A percentile compares a stretch with the other conserved stretches of the same genome.
These are phyloP conservation scores for Nasonia oneida DNA, from an alignment of 2,888 invertebrate genomes.

Conservation along the genomic window DNA sequence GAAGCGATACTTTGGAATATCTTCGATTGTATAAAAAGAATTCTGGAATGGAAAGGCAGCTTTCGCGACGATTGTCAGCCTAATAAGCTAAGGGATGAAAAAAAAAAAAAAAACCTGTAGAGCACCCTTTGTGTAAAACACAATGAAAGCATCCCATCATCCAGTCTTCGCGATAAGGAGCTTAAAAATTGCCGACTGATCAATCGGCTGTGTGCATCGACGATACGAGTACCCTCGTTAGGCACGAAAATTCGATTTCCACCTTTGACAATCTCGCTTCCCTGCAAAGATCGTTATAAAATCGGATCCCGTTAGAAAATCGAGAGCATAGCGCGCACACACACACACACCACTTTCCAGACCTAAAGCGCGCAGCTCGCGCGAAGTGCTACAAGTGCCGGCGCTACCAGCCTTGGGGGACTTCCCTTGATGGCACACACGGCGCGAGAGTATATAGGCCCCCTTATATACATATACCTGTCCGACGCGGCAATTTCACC, in stretches of 20 bases:
- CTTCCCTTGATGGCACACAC: slow-evolving; percentile 66
- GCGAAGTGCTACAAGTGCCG: slow-evolving; percentile 72
- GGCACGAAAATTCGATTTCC: too few species aligned
- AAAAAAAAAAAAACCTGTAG: too few species aligned
- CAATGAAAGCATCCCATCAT: slow-evolving; percentile 16
- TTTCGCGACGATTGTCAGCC: too few species aligned
- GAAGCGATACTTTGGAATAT: too few species aligned
- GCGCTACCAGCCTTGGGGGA: slow-evolving; percentile 68
- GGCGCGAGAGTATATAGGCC: not conserved
- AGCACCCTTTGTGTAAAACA: too few species aligned
- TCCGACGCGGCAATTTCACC: not conserved
- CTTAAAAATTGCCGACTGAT: not conserved
- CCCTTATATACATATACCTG: not conserved
- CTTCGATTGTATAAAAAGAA: too few species aligned
- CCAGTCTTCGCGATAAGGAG: not conserved
- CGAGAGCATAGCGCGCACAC: not conserved
- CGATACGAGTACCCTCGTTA: too few species aligned
- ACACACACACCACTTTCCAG: not conserved
- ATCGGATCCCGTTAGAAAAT: slow-evolving; percentile 27
- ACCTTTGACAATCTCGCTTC: too few species aligned
- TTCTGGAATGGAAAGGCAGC: too few species aligned
- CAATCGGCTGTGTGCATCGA: too few species aligned
- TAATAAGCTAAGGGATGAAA: too few species aligned
- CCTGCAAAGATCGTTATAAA: not conserved
- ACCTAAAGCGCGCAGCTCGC: slow-evolving; percentile 3